Conservation (phyloP, 2,113 vertebrate species). For the Micromys minutus region DNA sequence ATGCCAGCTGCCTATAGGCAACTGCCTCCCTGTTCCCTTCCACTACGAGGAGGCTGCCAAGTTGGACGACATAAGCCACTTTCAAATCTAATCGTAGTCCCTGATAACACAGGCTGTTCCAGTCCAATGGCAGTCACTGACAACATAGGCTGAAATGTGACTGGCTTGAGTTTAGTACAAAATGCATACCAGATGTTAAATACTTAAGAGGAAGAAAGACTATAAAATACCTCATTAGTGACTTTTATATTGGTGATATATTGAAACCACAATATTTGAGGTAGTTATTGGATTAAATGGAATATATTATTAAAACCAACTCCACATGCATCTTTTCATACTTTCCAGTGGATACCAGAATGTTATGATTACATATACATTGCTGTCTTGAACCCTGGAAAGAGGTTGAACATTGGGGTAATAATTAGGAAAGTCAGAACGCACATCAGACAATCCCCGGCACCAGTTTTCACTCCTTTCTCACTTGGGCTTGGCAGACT, state of each 20-base stretch:
- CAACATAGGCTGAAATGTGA: not conserved
- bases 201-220: not conserved
- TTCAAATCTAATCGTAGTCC: not conserved
- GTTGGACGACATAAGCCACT: too few species aligned
- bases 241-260: not conserved
- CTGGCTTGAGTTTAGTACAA: not conserved
- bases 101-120: not conserved
- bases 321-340: not conserved
- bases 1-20: not conserved
- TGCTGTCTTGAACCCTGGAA: not conserved
- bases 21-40: not conserved
- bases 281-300: not conserved
- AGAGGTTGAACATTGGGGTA: not conserved
- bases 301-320: constrained; percentile 27
- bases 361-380: not conserved
- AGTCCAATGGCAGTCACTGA: not conserved
- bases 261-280: not conserved
- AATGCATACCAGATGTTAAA: not conserved
- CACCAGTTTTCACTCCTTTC: not conserved
- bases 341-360: constrained; percentile 16
- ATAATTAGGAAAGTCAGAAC: not conserved
- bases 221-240: not conserved
- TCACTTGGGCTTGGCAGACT: not conserved
- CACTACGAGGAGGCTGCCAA: not conserved
- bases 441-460: not conserved